Percentiles rank a stretch among this genome's conserved stretches.
phyloP scores from a whole-genome alignment of 1,140 invertebrate genomes.

The Pseudomyrmex gracilis region DNA sequence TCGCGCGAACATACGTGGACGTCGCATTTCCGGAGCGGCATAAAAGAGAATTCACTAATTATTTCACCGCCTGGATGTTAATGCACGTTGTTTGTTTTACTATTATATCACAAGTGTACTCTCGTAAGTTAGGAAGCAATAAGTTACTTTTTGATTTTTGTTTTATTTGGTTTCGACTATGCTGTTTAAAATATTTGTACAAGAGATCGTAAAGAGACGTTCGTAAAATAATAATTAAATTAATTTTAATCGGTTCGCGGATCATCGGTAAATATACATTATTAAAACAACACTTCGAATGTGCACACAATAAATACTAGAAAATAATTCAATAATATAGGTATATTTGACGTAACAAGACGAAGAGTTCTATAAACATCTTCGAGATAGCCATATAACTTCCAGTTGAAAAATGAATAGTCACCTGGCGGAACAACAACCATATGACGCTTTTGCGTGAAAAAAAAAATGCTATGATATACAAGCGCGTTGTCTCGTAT shows the following conservation, averaged over 20 bases:
- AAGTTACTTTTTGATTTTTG: not conserved
- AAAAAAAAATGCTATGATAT: not conserved
- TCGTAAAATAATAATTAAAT: not conserved
- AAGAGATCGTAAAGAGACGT: not conserved
- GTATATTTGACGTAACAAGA: not conserved
- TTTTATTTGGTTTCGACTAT: not conserved
- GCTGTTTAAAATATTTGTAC: not conserved
- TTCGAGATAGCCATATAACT: slow-evolving; percentile 15
- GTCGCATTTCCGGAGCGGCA: not conserved
- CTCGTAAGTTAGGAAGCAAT: no score
- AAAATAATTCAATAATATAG: slow-evolving; percentile 2
- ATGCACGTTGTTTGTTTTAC: not conserved
- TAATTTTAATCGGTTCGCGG: not conserved
- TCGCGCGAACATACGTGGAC: not conserved
- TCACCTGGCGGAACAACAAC: not conserved
- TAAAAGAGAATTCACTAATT: slow-evolving; percentile 3
- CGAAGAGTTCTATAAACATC: slow-evolving; percentile 3
- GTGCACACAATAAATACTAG: not conserved
- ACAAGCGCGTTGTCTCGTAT: not conserved
- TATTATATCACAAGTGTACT: not conserved
- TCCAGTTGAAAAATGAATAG: slow-evolving; percentile 12
- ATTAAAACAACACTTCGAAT: not conserved
- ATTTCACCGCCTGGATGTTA: not conserved
- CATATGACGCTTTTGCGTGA: not conserved
- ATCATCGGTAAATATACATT: no score